A percentile compares a stretch with the other conserved stretches of the same genome.
These are phyloP conservation scores for Oegoconia quadripuncta DNA, from an alignment of 2,888 invertebrate genomes.

Conservation along the genomic window DNA sequence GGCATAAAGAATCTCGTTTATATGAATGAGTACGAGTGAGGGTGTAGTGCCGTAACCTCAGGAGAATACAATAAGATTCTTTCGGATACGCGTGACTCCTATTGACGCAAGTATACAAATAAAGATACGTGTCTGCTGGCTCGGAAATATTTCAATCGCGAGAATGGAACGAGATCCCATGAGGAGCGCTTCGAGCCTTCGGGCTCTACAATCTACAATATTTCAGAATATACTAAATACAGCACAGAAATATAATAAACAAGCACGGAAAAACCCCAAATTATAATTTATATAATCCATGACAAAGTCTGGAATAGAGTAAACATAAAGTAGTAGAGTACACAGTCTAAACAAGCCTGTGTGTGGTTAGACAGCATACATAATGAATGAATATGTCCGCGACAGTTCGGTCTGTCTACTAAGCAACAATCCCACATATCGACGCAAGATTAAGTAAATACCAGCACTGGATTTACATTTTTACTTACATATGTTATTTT, in stretches of 20 bases:
- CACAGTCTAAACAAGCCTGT: not conserved
- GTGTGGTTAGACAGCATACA: not conserved
- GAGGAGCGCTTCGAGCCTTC: slow-evolving; percentile 24
- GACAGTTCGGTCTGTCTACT: not conserved
- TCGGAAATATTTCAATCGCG: slow-evolving; percentile 47
- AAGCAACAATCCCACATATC: too few species aligned
- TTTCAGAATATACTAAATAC: too few species aligned
- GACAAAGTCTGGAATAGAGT: too few species aligned
- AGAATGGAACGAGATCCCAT: slow-evolving; percentile 44
- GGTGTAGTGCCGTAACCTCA: slow-evolving; percentile 20
- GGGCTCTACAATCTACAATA: not conserved
- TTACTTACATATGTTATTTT: too few species aligned
- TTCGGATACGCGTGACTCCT: slow-evolving; percentile 28
- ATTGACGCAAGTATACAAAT: slow-evolving; percentile 40
- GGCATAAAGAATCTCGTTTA: slow-evolving; percentile 8
- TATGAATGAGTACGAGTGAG: slow-evolving; percentile 17
- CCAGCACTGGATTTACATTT: too few species aligned
- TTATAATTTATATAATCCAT: too few species aligned
- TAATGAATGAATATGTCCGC: not conserved
- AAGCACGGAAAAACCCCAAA: too few species aligned
- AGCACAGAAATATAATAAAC: too few species aligned
- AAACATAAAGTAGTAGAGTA: slow-evolving; percentile 1
- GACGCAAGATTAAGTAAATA: too few species aligned
- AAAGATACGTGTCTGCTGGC: slow-evolving; percentile 34
- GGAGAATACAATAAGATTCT: slow-evolving; percentile 30